These are phyloP conservation scores for Tympanoctomys barrerae DNA, from an alignment of 2,797 vertebrate genomes.

Conservation along the genomic window DNA sequence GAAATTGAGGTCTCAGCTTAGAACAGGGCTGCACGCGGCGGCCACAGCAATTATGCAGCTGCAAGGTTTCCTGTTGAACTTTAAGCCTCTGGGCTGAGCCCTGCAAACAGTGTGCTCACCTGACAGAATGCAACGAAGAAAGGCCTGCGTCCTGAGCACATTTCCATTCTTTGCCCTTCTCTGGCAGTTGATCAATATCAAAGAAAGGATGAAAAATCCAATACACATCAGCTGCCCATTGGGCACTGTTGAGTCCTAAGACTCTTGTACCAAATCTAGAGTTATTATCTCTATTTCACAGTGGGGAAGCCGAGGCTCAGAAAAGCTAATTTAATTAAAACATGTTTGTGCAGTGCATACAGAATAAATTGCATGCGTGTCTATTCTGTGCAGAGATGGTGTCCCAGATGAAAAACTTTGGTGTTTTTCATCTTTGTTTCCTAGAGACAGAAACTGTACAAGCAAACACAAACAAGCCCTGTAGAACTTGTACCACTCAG, in stretches of 20 bases:
- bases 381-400: not conserved
- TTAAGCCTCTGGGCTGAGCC: conserved; percentile 2
- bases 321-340: not conserved
- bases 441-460: not conserved
- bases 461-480: not conserved
- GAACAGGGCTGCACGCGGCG: not conserved
- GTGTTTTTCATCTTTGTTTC: not conserved
- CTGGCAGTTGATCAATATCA: not conserved
- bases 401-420: not conserved
- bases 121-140: conserved; percentile 48
- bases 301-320: not conserved
- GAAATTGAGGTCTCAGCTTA: conserved; percentile 52
- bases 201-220: not conserved
- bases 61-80: not conserved
- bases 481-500: not conserved
- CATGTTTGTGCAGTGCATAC: not conserved
- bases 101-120: not conserved
- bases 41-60: not conserved
- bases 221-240: not conserved
- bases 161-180: not conserved
- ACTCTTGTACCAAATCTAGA: not conserved
- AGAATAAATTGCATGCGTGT: not conserved
- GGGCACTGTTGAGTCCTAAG: not conserved
- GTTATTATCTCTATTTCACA: not conserved
- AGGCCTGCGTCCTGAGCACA: not conserved